Percentiles rank a stretch among this genome's conserved stretches.
These are phyloP conservation scores for Pinctada fucata DNA, from an alignment of 2,888 invertebrate genomes.

Conservation along the genomic window DNA sequence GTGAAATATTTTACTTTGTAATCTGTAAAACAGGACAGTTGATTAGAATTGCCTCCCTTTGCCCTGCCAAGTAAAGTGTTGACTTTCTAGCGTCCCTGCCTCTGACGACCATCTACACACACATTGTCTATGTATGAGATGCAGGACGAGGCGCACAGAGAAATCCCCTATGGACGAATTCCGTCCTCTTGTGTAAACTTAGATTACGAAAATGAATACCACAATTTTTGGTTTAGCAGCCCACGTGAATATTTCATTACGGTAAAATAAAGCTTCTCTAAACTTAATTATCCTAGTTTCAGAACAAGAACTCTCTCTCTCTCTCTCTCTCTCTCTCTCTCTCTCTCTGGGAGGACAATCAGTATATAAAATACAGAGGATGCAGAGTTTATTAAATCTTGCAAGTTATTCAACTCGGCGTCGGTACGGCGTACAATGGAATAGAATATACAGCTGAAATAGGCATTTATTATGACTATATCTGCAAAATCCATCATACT, in stretches of 20 bases:
- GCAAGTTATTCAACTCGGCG: slow-evolving; percentile 33
- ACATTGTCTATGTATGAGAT: slow-evolving; percentile 23
- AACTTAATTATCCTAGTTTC: neutral
- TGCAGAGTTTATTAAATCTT: slow-evolving; percentile 27
- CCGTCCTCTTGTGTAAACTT: slow-evolving; percentile 18
- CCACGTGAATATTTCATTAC: slow-evolving; percentile 27
- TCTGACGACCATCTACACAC: slow-evolving; percentile 3
- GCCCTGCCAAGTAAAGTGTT: neutral
- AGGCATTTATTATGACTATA: slow-evolving; percentile 32
- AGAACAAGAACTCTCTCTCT: slow-evolving; percentile 19
- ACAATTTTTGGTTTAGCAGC: slow-evolving; percentile 9
- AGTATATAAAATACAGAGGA: neutral
- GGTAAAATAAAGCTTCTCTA: neutral
- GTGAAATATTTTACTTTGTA: too few relatives aligned
- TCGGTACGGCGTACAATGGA: slow-evolving; percentile 34
- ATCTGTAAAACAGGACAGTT: too few relatives aligned
- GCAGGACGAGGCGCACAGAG: slow-evolving; percentile 4
- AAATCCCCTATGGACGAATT: slow-evolving; percentile 16
- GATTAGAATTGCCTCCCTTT: too few relatives aligned
- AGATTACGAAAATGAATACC: slow-evolving; percentile 17
- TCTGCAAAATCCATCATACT: slow-evolving; percentile 40
- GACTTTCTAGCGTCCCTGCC: slow-evolving; percentile 1
- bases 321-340: slow-evolving; percentile 22
- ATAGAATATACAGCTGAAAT: slow-evolving; percentile 39
- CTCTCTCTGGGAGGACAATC: neutral